Percentiles rank a stretch among this genome's conserved stretches.
Conservation (phyloP, 2,113 vertebrate genomes). For the Turdus rufiventris region DNA sequence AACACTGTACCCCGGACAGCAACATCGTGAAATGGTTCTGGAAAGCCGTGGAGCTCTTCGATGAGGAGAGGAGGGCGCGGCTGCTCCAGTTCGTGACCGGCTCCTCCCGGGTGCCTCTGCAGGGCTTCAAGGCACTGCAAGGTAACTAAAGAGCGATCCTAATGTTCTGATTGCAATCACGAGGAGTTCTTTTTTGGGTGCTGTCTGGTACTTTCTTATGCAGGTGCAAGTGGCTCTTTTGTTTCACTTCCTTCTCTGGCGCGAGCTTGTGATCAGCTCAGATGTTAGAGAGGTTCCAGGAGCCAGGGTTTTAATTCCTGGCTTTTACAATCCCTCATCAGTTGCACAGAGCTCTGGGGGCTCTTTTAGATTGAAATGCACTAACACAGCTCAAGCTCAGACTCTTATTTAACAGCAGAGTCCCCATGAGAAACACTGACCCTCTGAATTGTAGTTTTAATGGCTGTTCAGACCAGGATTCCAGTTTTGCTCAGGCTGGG, state of each 20-base stretch:
- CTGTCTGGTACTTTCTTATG: neutral
- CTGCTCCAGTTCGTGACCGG: conserved; percentile 98
- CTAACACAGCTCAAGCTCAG: neutral
- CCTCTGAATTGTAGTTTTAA: neutral
- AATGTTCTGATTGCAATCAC: neutral
- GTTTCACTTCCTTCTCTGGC: neutral
- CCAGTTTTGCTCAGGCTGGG: neutral
- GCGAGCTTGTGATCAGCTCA: neutral
- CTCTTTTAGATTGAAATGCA: neutral
- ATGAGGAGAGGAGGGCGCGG: conserved; percentile 91
- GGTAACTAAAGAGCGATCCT: conserved; percentile 60
- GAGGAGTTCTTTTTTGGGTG: neutral
- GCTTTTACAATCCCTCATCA: neutral
- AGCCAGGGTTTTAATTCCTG: neutral
- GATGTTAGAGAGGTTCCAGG: neutral
- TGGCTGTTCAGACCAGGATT: neutral
- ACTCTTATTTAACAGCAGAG: neutral
- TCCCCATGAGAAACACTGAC: neutral
- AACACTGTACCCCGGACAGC: conserved; percentile 96
- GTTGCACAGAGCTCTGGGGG: neutral
- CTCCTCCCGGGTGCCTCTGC: conserved; percentile 94
- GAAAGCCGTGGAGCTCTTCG: conserved; percentile 96
- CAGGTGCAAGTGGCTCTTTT: neutral
- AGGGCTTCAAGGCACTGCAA: conserved; percentile 98
- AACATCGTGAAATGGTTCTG: conserved; percentile 98